These are phyloP conservation scores for Dione juno DNA, from an alignment of 2,888 invertebrate genomes.

Conservation along the genomic window DNA sequence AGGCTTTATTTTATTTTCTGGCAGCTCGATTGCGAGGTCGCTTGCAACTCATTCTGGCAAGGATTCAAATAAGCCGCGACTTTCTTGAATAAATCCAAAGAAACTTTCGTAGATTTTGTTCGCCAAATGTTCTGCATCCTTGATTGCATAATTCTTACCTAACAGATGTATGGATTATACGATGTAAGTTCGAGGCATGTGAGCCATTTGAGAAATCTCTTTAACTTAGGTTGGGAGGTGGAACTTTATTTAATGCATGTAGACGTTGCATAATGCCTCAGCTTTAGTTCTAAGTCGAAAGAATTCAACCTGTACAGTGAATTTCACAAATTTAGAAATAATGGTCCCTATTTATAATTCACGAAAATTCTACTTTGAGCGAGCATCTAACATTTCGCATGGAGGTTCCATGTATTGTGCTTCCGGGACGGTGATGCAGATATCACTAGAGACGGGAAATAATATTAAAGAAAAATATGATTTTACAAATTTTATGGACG, in stretches of 20 bases:
- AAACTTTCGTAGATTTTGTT: slow-evolving; percentile 42
- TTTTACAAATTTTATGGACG: not conserved
- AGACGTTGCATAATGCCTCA: not conserved
- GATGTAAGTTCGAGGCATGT: slow-evolving; percentile 33
- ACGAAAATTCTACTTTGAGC: not conserved
- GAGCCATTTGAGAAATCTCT: slow-evolving; percentile 34
- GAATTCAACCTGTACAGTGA: slow-evolving; percentile 4
- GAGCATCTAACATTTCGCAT: not conserved
- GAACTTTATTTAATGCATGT: slow-evolving; percentile 29
- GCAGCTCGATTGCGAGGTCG: slow-evolving; percentile 48
- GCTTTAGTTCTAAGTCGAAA: slow-evolving; percentile 1
- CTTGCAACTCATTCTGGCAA: slow-evolving; percentile 58
- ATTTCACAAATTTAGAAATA: slow-evolving; percentile 11
- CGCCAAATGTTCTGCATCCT: slow-evolving; percentile 52
- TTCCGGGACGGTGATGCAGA: not conserved
- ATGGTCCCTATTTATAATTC: not conserved
- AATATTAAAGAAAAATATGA: not conserved
- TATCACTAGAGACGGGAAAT: not conserved
- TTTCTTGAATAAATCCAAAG: slow-evolving; percentile 56
- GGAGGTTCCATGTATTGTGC: not conserved
- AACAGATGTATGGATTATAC: slow-evolving; percentile 47
- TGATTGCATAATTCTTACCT: slow-evolving; percentile 56
- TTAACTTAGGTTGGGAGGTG: slow-evolving; percentile 26
- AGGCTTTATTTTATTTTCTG: slow-evolving; percentile 51
- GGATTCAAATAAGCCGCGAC: slow-evolving; percentile 59